phyloP scores from a whole-genome alignment of 2,113 vertebrate genomes.

The Ia io region DNA sequence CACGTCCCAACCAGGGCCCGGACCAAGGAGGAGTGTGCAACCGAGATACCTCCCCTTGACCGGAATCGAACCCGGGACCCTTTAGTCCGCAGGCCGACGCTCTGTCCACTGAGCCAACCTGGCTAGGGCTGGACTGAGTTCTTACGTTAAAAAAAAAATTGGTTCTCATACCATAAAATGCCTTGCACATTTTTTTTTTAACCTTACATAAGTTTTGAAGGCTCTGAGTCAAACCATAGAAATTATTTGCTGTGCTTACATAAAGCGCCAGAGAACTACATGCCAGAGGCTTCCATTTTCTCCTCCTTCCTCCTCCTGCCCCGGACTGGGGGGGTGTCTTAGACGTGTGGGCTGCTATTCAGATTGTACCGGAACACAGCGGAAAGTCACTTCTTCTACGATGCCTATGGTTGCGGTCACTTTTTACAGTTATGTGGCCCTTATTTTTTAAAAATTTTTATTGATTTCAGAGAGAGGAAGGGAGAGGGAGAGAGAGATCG shows the following conservation, averaged over 20 bases:
- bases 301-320: background rate
- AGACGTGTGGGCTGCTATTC: background rate
- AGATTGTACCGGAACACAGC: background rate
- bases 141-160: slow-evolving; percentile 1
- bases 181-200: background rate
- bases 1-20: no score
- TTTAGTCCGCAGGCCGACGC: no score
- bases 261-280: background rate
- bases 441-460: no score
- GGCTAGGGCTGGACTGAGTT: background rate
- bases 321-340: background rate
- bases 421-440: background rate
- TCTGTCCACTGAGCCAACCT: no score
- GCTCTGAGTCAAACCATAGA: background rate
- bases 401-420: accelerated
- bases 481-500: no score
- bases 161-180: background rate
- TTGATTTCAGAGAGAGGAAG: no score
- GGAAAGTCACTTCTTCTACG: background rate
- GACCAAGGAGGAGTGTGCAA: no score
- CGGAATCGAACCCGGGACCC: no score
- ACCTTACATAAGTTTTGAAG: background rate
- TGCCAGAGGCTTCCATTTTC: background rate
- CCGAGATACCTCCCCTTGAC: no score
- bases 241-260: background rate